Base-by-base conservation (phyloP, 2,888 invertebrate species). In the Apodemia hepburni region DNA sequence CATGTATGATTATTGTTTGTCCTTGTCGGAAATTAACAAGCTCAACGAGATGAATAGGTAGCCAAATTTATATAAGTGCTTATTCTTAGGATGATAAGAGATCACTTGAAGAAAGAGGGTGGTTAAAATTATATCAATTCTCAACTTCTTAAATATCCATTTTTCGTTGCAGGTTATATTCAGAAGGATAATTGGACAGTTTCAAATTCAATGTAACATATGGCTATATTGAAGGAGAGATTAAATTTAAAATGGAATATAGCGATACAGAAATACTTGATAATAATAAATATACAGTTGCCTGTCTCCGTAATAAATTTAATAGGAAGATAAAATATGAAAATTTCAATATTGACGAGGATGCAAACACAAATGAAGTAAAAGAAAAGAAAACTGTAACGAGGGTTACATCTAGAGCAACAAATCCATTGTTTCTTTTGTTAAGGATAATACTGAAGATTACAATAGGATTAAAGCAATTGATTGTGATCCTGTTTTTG, bases 391-490 rank as follows among this genome's bases (percentile, higher is more conserved):
- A 29, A 61, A 57, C 47, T 49, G 66, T 59, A 18, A 63, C 66
- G 61, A 81, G 76, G 67, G 74, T 85, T 33, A 88, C 84, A 2
- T 87, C 83, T 80, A 83, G 88, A 73, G 73, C 77, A 75, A 77
- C 83, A 63, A 88, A 87, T 80, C 70, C 78, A 71, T 78, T 91
- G 75, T 91, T 89, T 62, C 79, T 91, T 67, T 76, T 91, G 69
- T 69, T 91, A 29, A 84, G 90, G 89, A 88, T 81, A 80, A 65
- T 73, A 18, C 60, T 64, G 7, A 64, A 69, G 18, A 61, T 72
- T 3, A 65, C 65, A n/a, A 61, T 73, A 38, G 57, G 78, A 35
- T 66, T 80, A 67, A 75, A 73, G 71, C 75, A 72, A 64, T 83
- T 79, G 76, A 70, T 79, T 38, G 57, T 84, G 58, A 71, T 80